Conservation (phyloP, 2,113 vertebrate genomes). For the Microtus richardsoni region DNA sequence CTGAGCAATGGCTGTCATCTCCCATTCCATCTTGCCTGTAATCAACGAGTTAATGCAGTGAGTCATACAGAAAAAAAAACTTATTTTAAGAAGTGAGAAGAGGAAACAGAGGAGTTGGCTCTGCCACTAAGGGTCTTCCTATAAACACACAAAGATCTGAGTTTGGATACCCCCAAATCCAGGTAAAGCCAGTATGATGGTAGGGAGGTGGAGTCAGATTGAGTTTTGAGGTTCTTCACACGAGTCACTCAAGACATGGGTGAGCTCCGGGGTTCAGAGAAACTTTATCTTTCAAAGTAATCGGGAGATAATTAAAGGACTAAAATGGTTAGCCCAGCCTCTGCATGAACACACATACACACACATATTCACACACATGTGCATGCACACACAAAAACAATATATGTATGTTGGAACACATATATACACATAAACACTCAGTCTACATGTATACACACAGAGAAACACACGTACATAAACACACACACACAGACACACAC, state of each 20-base stretch:
- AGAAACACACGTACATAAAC: background rate
- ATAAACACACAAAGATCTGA: background rate
- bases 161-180: background rate
- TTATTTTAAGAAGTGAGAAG: slow-evolving; percentile 37
- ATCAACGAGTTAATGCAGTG: slow-evolving; percentile 24
- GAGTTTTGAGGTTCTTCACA: background rate
- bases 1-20: slow-evolving; percentile 1
- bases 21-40: slow-evolving; percentile 39
- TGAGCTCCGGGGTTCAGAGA: background rate
- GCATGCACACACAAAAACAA: background rate
- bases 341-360: background rate
- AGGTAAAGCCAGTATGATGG: background rate
- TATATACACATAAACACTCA: background rate
- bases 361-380: background rate
- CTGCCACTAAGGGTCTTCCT: background rate
- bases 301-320: background rate
- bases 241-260: background rate
- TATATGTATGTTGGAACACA: background rate
- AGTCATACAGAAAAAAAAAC: slow-evolving; percentile 24
- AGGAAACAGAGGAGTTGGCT: background rate
- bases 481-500: background rate
- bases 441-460: no score
- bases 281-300: background rate
- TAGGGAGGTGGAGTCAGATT: background rate
- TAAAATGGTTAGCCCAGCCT: no score